These are phyloP conservation scores for Plestiodon gilberti DNA, from an alignment of 2,113 vertebrate species.

Conservation along the genomic window DNA sequence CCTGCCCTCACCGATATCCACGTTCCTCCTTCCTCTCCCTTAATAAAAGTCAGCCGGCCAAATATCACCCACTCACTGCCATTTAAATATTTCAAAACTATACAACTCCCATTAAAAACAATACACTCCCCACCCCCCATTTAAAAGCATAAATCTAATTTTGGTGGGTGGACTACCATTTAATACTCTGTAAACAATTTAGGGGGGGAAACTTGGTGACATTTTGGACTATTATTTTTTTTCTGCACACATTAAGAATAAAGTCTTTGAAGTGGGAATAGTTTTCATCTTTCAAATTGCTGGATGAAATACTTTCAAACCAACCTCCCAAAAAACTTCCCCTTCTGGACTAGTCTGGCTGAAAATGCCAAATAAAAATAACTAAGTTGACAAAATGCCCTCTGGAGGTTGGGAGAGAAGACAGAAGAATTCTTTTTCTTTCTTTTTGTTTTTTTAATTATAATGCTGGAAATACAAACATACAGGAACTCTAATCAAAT, in stretches of 20 bases:
- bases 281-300: conserved; percentile 11
- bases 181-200: neutral
- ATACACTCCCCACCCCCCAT: neutral
- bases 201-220: neutral
- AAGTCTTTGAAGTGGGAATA: conserved; percentile 36
- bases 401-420: neutral
- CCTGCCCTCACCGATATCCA: neutral
- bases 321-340: neutral
- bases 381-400: neutral
- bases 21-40: neutral
- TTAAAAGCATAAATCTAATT: neutral
- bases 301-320: conserved; percentile 4
- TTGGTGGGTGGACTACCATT: neutral
- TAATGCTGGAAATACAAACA: neutral
- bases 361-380: neutral
- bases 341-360: neutral
- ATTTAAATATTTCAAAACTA: neutral
- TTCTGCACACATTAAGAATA: neutral
- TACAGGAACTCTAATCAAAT: neutral
- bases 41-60: neutral
- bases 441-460: neutral
- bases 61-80: neutral
- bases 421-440: no score
- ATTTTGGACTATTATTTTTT: neutral
- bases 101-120: neutral